Base-by-base conservation (phyloP, 2,113 vertebrate genomes). In the Centropus bengalensis region DNA sequence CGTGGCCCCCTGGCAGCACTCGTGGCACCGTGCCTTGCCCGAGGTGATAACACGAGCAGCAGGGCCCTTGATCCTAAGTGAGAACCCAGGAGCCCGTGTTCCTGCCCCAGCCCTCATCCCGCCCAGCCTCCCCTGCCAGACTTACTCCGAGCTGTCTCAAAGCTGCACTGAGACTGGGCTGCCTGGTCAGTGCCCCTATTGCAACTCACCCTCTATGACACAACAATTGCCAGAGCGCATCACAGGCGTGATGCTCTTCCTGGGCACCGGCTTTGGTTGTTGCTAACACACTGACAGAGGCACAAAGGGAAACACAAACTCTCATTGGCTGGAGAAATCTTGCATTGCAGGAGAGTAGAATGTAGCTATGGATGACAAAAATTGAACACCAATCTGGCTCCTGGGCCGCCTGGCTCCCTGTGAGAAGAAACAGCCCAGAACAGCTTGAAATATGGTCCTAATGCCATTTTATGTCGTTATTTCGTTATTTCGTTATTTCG, bases 401-500 rank as follows among this genome's bases (percentile, higher is more conserved):
- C 64, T 60, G 49, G 76, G 44, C 82, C 58, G 92, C 58, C 79
- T 73, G 71, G 85, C 60, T 79, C 81, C 69, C 64, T 94, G 56
- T 92, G 67, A 94, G 93, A 96, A 86, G 91, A 93, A 75, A 91
- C 58, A 84, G 82, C 89, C 87, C 80, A 76, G 71, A 42, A 77
- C 23, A 85, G 84, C 84, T 93, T 0, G 6, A 92, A 91, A 93
- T 32, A 44, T 56, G 44, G 36, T 93, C 64, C 63, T 86, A 42
- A 32, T 14, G 44, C 70, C 84, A 45, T 45, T 91, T 93, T 71
- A 55, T 91, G 93, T 51, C n/a, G n/a, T n/a, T n/a, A n/a, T n/a
- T 96, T 96, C 56, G 45, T 95, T 97, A 78, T 96, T 97, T 95
- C 96, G n/a, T n/a, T n/a, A n/a, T n/a, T n/a, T n/a, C n/a, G n/a